Percentiles rank a stretch among this genome's conserved stretches.
Conservation (phyloP, 2,113 vertebrate species). For the Silurus meridionalis region DNA sequence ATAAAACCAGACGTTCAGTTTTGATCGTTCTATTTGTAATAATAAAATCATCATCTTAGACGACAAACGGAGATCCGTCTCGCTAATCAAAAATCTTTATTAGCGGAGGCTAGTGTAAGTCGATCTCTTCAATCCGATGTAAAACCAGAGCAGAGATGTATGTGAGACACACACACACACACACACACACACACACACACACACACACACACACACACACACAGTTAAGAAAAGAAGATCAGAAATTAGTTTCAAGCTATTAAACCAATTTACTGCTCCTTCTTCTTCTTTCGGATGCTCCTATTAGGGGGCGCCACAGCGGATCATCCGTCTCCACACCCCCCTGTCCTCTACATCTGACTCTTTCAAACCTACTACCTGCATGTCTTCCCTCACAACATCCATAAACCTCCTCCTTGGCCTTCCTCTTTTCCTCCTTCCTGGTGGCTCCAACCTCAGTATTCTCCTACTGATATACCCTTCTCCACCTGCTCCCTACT, state of each 20-base stretch:
- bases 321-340: too few relatives aligned
- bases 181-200: slow-evolving; percentile 28
- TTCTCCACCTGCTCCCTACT: too few relatives aligned
- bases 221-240: not conserved
- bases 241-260: not conserved
- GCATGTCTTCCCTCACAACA: too few relatives aligned
- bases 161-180: slow-evolving; percentile 7
- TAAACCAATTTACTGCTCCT: not conserved
- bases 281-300: too few relatives aligned
- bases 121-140: slow-evolving; percentile 1
- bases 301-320: too few relatives aligned
- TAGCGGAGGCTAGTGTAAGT: not conserved
- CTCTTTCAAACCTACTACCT: too few relatives aligned
- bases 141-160: slow-evolving; percentile 67
- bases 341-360: too few relatives aligned
- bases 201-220: slow-evolving; percentile 27
- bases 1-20: not conserved
- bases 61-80: slow-evolving; percentile 9
- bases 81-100: slow-evolving; percentile 15
- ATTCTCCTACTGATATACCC: too few relatives aligned
- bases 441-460: too few relatives aligned
- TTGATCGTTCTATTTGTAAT: not conserved
- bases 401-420: too few relatives aligned
- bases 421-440: too few relatives aligned
- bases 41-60: slow-evolving; percentile 23